Base-by-base conservation (phyloP, 2,797 vertebrate genomes). In the Buphagus erythrorhynchus region DNA sequence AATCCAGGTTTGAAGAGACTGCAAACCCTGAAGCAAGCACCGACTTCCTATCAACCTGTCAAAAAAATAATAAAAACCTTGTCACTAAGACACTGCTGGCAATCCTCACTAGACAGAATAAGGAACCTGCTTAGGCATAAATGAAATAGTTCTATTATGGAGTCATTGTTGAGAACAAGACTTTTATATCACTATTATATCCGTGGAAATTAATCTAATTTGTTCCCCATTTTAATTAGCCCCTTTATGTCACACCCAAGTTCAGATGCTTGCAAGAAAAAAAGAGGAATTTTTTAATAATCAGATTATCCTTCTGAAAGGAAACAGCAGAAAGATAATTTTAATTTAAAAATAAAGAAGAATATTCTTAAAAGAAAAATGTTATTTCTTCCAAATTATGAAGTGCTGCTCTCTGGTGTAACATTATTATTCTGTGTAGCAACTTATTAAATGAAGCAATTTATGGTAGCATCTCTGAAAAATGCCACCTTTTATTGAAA, bases 1-100 rank as follows among this genome's bases (percentile, higher is more conserved):
- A 99, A 96, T 98, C 98, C 94, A 97, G 95, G 95, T 98, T 98
- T 75, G 98, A 98, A 79, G 98, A 98, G 72, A 98, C 97, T 19
- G 98, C 94, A 96, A 99, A 98, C 31, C 98, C 98, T 49, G 97
- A 98, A 63, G 98, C 97, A 91, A 98, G 97, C 90, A 61, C 86
- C 1, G 31, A 29, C 51, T 93, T 95, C 86, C 93, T 94, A 92
- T 96, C 93, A 88, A 94, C 88, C 94, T 96, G 46, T 65, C 91
- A 94, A 74, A 93, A 89, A 90, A 93, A 96, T 43, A 94, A 93
- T 82, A 95, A 95, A 96, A 90, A 55, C 66, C 82, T 85, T 90
- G 90, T 92, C 77, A 77, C 55, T 75, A 83, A 93, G 55, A 80
- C 92, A 67, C 51, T 57, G 40, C 80, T 90, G 88, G 87, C 95